Conservation (phyloP, 2,797 vertebrate genomes). For the Chiloscyllium punctatum region DNA sequence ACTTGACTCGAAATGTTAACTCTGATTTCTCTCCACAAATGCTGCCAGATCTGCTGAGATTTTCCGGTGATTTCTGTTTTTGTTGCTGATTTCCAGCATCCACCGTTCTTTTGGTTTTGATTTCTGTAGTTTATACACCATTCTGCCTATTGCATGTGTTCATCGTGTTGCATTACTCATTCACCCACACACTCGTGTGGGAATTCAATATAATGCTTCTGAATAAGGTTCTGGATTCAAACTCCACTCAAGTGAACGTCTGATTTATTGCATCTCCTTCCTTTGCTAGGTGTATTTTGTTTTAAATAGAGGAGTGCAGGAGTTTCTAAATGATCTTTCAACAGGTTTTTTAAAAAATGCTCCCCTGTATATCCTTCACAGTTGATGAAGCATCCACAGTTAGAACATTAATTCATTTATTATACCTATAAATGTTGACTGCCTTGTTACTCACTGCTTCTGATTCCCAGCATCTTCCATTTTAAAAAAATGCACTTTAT, state of each 20-base stretch:
- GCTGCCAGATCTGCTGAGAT: no score
- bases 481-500: neutral
- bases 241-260: neutral
- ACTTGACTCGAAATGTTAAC: no score
- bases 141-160: neutral
- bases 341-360: neutral
- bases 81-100: no score
- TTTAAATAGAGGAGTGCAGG: neutral
- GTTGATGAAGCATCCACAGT: neutral
- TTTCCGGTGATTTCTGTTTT: no score
- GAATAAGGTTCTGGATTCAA: no score
- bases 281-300: neutral
- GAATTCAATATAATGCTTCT: no score
- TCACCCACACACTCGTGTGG: no score
- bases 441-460: neutral
- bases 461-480: neutral
- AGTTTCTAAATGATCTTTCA: neutral
- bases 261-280: neutral
- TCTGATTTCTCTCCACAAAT: no score
- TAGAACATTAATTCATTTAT: neutral
- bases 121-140: neutral
- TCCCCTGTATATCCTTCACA: neutral
- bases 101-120: no score
- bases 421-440: neutral
- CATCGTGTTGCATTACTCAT: no score